Conservation (phyloP, 2,888 invertebrate species). For the Eupithecia vulgata region DNA sequence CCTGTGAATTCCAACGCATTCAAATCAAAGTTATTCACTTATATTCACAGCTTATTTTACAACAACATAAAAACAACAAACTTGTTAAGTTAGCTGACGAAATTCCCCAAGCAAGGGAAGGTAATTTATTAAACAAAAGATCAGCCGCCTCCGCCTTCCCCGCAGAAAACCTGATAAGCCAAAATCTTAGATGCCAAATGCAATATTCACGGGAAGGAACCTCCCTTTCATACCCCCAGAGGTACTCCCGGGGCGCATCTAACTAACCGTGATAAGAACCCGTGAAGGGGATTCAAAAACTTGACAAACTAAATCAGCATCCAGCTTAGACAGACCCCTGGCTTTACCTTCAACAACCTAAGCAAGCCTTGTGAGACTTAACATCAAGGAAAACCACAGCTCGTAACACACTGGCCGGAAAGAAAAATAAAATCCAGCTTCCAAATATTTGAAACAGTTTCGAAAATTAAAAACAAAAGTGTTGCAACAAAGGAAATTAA, state of each 20-base stretch:
- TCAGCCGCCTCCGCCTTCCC: conserved; percentile 47
- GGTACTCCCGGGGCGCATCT: conserved; percentile 64
- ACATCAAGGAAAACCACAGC: conserved; percentile 39
- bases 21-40: conserved; percentile 19
- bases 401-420: conserved; percentile 42
- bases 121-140: conserved; percentile 59
- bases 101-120: conserved; percentile 33
- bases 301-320: conserved; percentile 64
- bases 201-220: conserved; percentile 71
- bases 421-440: conserved; percentile 44
- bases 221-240: conserved; percentile 61
- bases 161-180: conserved; percentile 58
- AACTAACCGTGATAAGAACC: conserved; percentile 78
- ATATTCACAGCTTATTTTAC: conserved; percentile 32
- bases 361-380: conserved; percentile 30
- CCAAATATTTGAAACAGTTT: conserved; percentile 41
- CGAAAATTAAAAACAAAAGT: conserved; percentile 44
- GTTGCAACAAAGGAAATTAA: conserved; percentile 52
- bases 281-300: conserved; percentile 67
- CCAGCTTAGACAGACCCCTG: conserved; percentile 58
- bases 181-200: conserved; percentile 70
- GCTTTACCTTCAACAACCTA: conserved; percentile 23
- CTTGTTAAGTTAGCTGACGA: conserved; percentile 25
- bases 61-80: conserved; percentile 28
- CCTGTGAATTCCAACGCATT: conserved; percentile 43